Conservation (phyloP, 1,140 invertebrate species). For the Camponotus pennsylvanicus region DNA sequence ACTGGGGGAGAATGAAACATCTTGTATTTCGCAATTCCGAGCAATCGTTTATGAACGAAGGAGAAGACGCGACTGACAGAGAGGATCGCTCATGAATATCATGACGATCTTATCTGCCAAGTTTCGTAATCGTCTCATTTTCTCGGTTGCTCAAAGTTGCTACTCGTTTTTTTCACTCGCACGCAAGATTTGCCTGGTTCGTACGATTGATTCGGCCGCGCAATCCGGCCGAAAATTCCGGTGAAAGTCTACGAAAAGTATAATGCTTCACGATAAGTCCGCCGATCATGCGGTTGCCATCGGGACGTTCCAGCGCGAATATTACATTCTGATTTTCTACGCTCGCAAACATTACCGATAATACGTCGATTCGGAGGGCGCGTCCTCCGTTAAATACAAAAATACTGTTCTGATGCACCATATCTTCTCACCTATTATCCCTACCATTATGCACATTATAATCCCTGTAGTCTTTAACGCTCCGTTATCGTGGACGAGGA, state of each 20-base stretch:
- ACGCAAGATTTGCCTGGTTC: conserved; percentile 19
- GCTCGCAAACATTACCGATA: conserved; percentile 65
- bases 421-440: conserved; percentile 72
- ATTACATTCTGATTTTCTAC: conserved; percentile 61
- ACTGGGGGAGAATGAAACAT: neutral
- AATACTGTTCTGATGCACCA: conserved; percentile 82
- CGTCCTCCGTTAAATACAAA: conserved; percentile 80
- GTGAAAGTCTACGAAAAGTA: conserved; percentile 37
- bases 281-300: conserved; percentile 14
- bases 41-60: conserved; percentile 31
- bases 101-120: neutral
- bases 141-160: conserved; percentile 5
- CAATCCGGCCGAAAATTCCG: neutral
- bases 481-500: conserved; percentile 56
- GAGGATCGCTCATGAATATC: conserved; percentile 16
- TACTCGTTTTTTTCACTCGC: conserved; percentile 37
- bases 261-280: conserved; percentile 45
- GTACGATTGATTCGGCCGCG: conserved; percentile 10
- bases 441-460: conserved; percentile 75
- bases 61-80: conserved; percentile 36
- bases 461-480: conserved; percentile 75
- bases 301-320: conserved; percentile 43
- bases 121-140: neutral
- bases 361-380: conserved; percentile 51
- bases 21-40: conserved; percentile 35